Evolutionary conservation across 2,113 vertebrate species (phyloP), one percentile per base, ranked within the genome.

Genomic region (Callocephalon fimbriatum): DNA sequence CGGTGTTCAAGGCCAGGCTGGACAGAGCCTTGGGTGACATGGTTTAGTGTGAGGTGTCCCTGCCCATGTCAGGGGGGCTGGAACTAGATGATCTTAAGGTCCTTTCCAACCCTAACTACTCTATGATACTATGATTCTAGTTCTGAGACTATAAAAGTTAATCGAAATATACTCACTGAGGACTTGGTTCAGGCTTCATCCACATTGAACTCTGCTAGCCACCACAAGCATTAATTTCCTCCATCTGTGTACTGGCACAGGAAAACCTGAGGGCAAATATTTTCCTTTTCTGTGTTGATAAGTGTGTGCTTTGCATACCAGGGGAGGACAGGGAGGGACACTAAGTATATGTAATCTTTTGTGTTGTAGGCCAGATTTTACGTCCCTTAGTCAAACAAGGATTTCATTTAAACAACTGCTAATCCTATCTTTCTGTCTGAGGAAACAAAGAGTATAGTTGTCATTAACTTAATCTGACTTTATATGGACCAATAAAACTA

Each of bases 261-360:
- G 25, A 88, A 80, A 79, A 3, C 31, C 27, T 10, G 19, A 93
- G n/a, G 45, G 45, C 45, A 76, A 93, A 70, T 1, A 70, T 83
- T 96, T 83, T 66, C 50, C 44, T 72, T 44, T 53, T 38, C 58
- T 68, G 15, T 32, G 19, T 54, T 88, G 70, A 25, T 79, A 76
- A 76, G 27, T 15, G 7, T 7, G 32, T 48, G 37, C 38, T 86
- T 94, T 65, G 68, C 50, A 27, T 83, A 66, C 12, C 5, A 0
- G 13, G 21, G 19, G 18, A 2, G 1, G 25, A 27, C 2, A 9
- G 35, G 17, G 11, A 2, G 2, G 4, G 2, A 7, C 12, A 45
- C 35, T 48, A 73, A 76, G 8, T 26, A 32, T 14, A 26, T 38
- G 27, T 26, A 76, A 76, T 65, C 31, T 50, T 88, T 47, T 3